Evolutionary conservation across 2,888 invertebrate species (phyloP), one percentile per base, ranked within the genome.

Genomic region (Sturmia bella): DNA sequence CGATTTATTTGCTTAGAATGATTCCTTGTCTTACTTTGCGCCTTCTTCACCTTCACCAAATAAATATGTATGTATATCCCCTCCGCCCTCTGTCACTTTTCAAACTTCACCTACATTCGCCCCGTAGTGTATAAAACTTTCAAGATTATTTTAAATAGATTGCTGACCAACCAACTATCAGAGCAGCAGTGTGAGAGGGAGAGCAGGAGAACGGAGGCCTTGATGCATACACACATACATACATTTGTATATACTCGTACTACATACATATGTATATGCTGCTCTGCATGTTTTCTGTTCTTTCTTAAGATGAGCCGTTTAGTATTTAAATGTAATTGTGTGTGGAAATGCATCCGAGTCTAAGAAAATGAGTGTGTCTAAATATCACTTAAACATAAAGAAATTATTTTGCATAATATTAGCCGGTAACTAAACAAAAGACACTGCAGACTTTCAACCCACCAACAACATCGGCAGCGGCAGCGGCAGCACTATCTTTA

Each of bases 1-100:
- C 88, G 87, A 87, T 86, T 87, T 87, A 85, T 85, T 84, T 85
- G 83, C 75, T 82, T 82, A 78, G 78, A 82, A 82, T 76, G 72
- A 83, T 83, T 77, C 70, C 68, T 75, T 76, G 78, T 82, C 73
- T 78, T 73, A 54, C 41, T 77, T 63, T 48, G 54, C 68, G 41
- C 45, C 77, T 54, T 54, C 61, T 70, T 76, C 57, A 69, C 70
- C 56, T 48, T 54, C 61, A 70, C 12, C 45, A 39, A 32, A 45
- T 6, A 43, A 27, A 57, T 50, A n/a, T 13, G 21, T 50, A 17
- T 15, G 11, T 19, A 21, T 50, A 21, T 54, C 7, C 27, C 41
- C 27, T 11, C 2, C 27, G n/a, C 68, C 56, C 15, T 56, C 19
- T n/a, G 19, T 13, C 56, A 68, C 43, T 68, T 56, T 19, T 19